Evolutionary conservation across 1,140 invertebrate genomes (phyloP), one percentile per base, ranked within the genome.

Genomic region (Hypsibius dujardini): DNA sequence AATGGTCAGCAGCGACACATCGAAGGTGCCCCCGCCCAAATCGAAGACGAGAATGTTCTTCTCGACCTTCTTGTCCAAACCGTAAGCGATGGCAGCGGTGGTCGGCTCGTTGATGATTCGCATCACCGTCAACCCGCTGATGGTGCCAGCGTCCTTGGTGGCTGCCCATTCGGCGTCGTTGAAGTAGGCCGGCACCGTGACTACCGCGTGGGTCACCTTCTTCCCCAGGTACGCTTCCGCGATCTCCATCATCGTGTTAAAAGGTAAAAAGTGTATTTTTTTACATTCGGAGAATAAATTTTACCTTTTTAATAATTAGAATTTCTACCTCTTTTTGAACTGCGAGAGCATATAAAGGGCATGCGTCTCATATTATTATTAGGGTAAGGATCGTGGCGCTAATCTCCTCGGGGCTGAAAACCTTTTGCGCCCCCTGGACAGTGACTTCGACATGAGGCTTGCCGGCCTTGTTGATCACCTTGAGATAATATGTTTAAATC

Each of bases 31-130:
- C 83, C 96, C 96, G 79, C 96, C 96, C 79, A 99, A 85, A 85
- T 99, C 96, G 80, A 98, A 99, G 1, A 99, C 95, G 47, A 99
- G 83, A 50, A 99, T 92, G 77, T 98, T 98, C 82, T 96, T 96
- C 80, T 98, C 95, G 69, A 95, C 94, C 79, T 94, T 96, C 82
- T 98, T 98, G 83, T 99, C 95, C 73, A 99, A 84, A 81, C 96
- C 96, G 77, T 99, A 99, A 73, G 96, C 96, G 82, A 99, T 98
- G 73, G 96, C 96, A 70, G 96, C 96, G 2, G 96, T 95, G 46
- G 95, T 98, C n/a, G 96, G 96, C 80, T 99, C 96, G 79, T 99
- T 98, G 78, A 99, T 98, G 76, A 98, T 98, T 81, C 96, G 87
- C 90, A 98, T 94, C 1, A 98, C 95, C 75, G 89, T 88, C 59